Base-by-base conservation (phyloP, 2,113 vertebrate species). In the Psettodes erumei region DNA sequence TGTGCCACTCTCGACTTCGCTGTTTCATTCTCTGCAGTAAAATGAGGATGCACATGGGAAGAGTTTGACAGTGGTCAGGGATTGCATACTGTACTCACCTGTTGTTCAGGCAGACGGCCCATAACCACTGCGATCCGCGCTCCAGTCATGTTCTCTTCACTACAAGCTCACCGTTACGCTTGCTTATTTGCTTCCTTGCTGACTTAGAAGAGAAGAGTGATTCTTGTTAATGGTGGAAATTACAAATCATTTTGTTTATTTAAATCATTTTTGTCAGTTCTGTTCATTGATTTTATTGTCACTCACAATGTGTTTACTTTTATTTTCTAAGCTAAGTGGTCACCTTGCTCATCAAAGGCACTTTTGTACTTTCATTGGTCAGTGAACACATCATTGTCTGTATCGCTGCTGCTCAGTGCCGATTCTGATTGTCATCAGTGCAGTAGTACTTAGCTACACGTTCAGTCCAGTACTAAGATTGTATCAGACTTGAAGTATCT, bases 21-120 rank as follows among this genome's bases (percentile, higher is more conserved):
- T 7, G 32, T 70, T 75, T 84, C 27, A 71, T 81, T 71, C 68
- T 54, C 51, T 27, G 47, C 54, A 21, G 69, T 16, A 32, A 60
- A 81, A 79, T 77, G 67, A 15, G 43, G 60, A 67, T 43, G 38
- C 66, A 58, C 62, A 48, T 16, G 59, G 47, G 30, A 61, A 23
- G 50, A 58, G 68, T 63, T 43, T 59, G 60, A 51, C 28, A 48
- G 21, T 32, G 58, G 65, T 65, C 42, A 78, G 30, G 30, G 51
- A 69, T 82, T 51, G 38, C 55, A 50, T 21, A n/a, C 40, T 50
- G 40, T 2, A 13, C 18, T 72, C 54, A 77, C 51, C 53, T 35
- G 73, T 70, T 77, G 45, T 65, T 32, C n/a, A 37, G 54, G 9
- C 25, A 18, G 48, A 55, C 27, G 48, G 62, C 69, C 35, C 51